A percentile compares a stretch with the other conserved stretches of the same genome.
Conservation (phyloP, 2,113 vertebrate genomes). For the Lampris megalopsis region DNA sequence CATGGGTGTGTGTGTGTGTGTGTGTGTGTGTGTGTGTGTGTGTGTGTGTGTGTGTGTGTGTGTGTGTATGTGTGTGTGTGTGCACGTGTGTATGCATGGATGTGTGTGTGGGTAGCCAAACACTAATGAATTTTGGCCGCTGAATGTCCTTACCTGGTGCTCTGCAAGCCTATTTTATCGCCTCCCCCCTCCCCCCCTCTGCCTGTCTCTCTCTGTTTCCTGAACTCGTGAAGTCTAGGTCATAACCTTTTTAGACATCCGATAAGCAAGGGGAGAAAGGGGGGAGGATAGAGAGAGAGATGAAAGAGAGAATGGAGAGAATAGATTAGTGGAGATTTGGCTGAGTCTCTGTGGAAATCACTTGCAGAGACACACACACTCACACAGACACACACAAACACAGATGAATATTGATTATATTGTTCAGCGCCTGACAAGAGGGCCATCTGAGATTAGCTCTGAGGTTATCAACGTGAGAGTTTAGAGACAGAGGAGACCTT, state of each 20-base stretch:
- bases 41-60: not conserved
- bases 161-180: too few species aligned
- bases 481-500: conserved; percentile 28
- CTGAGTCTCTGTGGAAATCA: conserved; percentile 35
- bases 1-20: not conserved
- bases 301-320: conserved; percentile 2
- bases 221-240: not conserved
- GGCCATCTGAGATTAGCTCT: conserved; percentile 28
- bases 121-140: too few species aligned
- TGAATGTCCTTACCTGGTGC: too few species aligned
- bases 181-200: not conserved
- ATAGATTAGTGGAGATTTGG: conserved; percentile 17
- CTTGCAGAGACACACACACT: conserved; percentile 9
- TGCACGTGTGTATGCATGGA: too few species aligned
- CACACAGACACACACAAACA: conserved; percentile 11
- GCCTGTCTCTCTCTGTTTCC: not conserved
- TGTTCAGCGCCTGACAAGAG: conserved; percentile 38
- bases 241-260: conserved; percentile 8
- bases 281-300: not conserved
- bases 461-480: conserved; percentile 48
- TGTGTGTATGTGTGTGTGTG: not conserved
- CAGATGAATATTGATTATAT: conserved; percentile 54
- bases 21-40: too few species aligned
- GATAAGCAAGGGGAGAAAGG: not conserved
- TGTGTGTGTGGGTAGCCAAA: too few species aligned